Conservation (phyloP, 2,888 invertebrate species). For the Helobdella robusta region DNA sequence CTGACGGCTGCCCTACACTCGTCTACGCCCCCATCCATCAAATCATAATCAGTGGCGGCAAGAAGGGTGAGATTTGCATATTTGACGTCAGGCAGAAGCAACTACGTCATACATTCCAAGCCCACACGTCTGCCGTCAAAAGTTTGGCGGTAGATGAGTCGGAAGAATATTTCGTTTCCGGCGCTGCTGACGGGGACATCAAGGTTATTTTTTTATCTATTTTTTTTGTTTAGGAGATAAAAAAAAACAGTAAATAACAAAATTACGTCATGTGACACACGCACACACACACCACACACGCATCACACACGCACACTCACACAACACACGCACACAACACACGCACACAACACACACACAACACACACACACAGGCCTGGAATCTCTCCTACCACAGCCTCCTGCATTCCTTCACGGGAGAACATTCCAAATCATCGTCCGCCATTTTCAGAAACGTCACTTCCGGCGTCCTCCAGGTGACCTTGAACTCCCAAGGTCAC, state of each 20-base stretch:
- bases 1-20: slow-evolving; percentile 77
- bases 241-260: too few species aligned
- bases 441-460: slow-evolving; percentile 89
- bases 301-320: too few species aligned
- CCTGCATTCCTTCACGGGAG: slow-evolving; percentile 77
- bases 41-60: slow-evolving; percentile 85
- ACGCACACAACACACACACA: too few species aligned
- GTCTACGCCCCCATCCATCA: slow-evolving; percentile 87
- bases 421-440: slow-evolving; percentile 79
- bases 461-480: slow-evolving; percentile 58
- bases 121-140: slow-evolving; percentile 87
- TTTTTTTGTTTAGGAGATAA: too few species aligned
- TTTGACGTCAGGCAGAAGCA: slow-evolving; percentile 86
- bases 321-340: too few species aligned
- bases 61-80: slow-evolving; percentile 89
- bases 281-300: too few species aligned
- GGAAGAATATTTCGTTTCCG: slow-evolving; percentile 92
- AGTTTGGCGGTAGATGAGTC: slow-evolving; percentile 85
- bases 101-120: slow-evolving; percentile 56
- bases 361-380: slow-evolving; percentile 67
- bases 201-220: too few species aligned
- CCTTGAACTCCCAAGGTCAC: slow-evolving; percentile 70
- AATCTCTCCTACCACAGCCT: slow-evolving; percentile 76
- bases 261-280: too few species aligned
- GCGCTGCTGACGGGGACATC: slow-evolving; percentile 57